Base-by-base conservation (phyloP, 2,797 vertebrate genomes). In the Zalophus californianus region DNA sequence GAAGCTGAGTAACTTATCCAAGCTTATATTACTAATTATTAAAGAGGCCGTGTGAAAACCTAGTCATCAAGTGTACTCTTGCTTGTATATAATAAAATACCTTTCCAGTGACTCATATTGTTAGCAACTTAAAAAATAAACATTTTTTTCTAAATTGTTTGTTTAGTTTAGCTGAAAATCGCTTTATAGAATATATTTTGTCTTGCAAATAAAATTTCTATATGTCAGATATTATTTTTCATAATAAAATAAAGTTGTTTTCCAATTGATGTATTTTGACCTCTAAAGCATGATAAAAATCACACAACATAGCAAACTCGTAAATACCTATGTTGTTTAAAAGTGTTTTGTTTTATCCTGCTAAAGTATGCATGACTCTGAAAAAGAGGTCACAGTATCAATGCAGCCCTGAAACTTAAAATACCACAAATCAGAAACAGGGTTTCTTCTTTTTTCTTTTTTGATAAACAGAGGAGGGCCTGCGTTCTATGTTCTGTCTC, bases 191-290 rank as follows among this genome's bases (percentile, higher is more conserved):
- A 94, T 96, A 27, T 15, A 41, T 75, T 62, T 85, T 77, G 95
- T 91, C 72, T 95, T 66, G 86, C 70, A 91, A 86, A 80, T 79
- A 48, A 78, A 41, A 52, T 96, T 86, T 97, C 48, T 93, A 10
- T 35, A 9, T 93, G 75, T 94, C 96, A 93, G 79, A 66, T 75
- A 66, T 18, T 89, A 78, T 97, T 93, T 97, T 95, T 35, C 11
- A 35, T 93, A 54, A 27, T 89, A 92, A 93, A 92, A 86, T n/a
- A 68, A 27, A 87, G n/a, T 75, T 91, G 14, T 88, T 97, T 96
- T 82, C 41, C 52, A 85, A 27, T 7, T 68, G 41, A 93, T 88
- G 13, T 82, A 48, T 82, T 94, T 97, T 91, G 68, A 32, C 29
- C 16, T 18, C 10, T 60, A 78, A 87, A 88, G n/a, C 44, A 78